These are phyloP conservation scores for Tridacna gigas DNA, from an alignment of 2,888 invertebrate genomes.

Conservation along the genomic window DNA sequence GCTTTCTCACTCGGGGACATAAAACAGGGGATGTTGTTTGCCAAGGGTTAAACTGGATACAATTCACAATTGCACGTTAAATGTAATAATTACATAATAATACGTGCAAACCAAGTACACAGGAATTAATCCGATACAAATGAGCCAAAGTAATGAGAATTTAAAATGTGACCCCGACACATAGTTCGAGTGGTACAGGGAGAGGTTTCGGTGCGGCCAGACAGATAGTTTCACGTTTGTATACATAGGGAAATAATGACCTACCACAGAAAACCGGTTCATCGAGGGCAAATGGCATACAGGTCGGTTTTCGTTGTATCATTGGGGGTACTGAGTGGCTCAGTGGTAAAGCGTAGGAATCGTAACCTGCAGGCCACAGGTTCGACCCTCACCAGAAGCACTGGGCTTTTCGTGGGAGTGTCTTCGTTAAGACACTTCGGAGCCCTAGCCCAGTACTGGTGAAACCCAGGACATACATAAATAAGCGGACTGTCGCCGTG, in stretches of 20 bases:
- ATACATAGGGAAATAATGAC: neutral
- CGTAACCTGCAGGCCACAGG: too few species aligned
- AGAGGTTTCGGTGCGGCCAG: neutral
- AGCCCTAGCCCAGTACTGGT: too few species aligned
- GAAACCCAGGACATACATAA: too few species aligned
- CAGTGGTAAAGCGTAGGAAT: too few species aligned
- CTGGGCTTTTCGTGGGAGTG: too few species aligned
- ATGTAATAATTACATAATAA: conserved; percentile 28
- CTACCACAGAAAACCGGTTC: neutral
- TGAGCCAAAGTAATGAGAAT: conserved; percentile 31
- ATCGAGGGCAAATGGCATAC: neutral
- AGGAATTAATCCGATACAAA: conserved; percentile 28
- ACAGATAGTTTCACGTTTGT: neutral
- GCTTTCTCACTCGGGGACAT: neutral
- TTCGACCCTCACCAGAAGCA: too few species aligned
- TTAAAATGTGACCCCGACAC: conserved; percentile 24
- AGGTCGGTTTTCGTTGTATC: too few species aligned
- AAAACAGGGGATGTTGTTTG: neutral
- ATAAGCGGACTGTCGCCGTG: too few species aligned
- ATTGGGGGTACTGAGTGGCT: too few species aligned
- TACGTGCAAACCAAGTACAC: conserved; percentile 51
- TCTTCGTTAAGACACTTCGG: too few species aligned
- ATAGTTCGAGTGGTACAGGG: neutral
- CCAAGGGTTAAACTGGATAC: neutral
- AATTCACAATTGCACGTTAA: conserved; percentile 25